These are phyloP conservation scores for Myiozetetes cayanensis DNA, from an alignment of 2,113 vertebrate genomes.

Conservation along the genomic window DNA sequence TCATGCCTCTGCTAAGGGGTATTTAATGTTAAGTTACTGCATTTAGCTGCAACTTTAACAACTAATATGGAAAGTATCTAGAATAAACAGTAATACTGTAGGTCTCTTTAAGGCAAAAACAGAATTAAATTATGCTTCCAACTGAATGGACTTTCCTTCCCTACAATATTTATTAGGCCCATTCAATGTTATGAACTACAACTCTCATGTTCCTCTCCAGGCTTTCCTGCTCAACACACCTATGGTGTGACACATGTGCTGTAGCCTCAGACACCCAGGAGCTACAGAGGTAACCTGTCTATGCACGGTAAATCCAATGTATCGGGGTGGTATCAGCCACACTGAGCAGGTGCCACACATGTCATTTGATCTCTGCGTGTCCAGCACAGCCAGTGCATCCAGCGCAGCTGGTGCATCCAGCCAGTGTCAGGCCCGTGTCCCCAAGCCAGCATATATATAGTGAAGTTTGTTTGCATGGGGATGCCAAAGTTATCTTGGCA, in stretches of 20 bases:
- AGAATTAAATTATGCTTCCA: background rate
- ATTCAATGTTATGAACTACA: background rate
- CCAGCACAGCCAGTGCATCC: accelerated
- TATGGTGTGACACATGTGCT: accelerated
- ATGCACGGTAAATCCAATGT: background rate
- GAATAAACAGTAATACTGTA: background rate
- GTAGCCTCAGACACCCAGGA: background rate
- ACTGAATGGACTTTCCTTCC: background rate
- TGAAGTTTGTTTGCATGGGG: background rate
- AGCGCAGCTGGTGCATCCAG: accelerated
- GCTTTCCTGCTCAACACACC: background rate
- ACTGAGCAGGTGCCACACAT: background rate
- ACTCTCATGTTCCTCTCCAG: background rate
- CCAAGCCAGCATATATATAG: background rate
- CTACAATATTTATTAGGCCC: slow-evolving; percentile 10
- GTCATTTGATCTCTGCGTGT: background rate
- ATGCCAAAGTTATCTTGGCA: accelerated
- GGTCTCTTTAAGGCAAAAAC: background rate
- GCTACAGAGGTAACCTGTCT: background rate
- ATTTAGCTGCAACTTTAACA: background rate
- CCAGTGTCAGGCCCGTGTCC: background rate
- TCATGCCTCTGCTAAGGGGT: background rate
- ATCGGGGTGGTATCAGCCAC: background rate
- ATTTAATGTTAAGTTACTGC: background rate
- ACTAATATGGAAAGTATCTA: background rate